A percentile compares a stretch with the other conserved stretches of the same genome.
phyloP scores from a whole-genome alignment of 2,113 vertebrate species.

The Marmota flaviventris region DNA sequence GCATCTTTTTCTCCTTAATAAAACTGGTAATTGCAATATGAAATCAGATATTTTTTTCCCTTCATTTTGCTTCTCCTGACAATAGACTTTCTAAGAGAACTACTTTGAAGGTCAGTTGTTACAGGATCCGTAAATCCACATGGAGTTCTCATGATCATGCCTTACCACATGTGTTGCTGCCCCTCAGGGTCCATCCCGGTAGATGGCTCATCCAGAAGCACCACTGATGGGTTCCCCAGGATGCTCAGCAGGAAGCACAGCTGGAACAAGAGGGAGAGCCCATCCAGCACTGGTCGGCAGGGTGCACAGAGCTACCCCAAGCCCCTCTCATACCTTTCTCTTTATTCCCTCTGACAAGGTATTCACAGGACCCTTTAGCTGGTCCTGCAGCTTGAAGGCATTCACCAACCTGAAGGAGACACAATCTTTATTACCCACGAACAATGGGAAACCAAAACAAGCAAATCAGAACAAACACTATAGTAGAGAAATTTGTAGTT shows the following conservation, averaged over 20 bases:
- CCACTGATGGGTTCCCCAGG: conserved; percentile 91
- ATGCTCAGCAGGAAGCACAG: conserved; percentile 94
- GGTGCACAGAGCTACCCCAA: rapidly evolving
- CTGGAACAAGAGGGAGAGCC: conserved; percentile 80
- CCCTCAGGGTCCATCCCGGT: conserved; percentile 94
- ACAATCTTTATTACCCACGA: neutral
- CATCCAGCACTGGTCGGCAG: rapidly evolving
- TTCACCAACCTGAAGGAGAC: conserved; percentile 49
- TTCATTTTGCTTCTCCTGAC: neutral
- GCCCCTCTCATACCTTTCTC: conserved; percentile 47
- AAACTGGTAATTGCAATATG: neutral
- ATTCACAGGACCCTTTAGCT: conserved; percentile 47
- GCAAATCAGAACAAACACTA: neutral
- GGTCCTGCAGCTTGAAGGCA: conserved; percentile 64
- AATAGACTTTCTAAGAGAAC: neutral
- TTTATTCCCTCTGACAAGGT: conserved; percentile 69
- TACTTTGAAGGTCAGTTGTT: neutral
- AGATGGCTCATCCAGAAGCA: conserved; percentile 95
- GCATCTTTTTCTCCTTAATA: neutral
- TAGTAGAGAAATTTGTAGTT: neutral
- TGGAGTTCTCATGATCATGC: neutral
- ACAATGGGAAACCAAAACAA: rapidly evolving
- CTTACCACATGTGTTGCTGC: conserved; percentile 94
- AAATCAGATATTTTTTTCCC: neutral
- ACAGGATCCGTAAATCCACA: no score